Percentiles rank a stretch among this genome's conserved stretches.
Evolutionary conservation across 2,113 vertebrate species (phyloP).

Genomic region (Leptobrachium ailaonicum): DNA sequence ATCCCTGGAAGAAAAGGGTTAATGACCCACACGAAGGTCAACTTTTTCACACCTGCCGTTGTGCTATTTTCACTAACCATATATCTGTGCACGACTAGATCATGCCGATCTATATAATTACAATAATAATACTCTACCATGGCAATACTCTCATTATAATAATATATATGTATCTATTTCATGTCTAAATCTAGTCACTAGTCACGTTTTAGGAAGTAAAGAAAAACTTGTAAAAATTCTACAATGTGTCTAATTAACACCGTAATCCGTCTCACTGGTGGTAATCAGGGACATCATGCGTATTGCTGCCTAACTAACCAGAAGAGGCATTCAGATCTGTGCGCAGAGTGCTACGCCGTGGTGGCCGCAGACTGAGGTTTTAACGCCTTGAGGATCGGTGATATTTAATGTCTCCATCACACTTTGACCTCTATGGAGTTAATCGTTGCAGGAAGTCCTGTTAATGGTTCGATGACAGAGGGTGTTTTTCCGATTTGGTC

Average conservation of each 20-base stretch:
- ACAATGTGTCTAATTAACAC: slow-evolving; percentile 28
- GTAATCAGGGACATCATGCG: slow-evolving; percentile 29
- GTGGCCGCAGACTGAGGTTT: too few species aligned
- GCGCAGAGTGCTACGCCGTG: too few species aligned
- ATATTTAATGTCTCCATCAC: too few species aligned
- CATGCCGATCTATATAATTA: slow-evolving; percentile 37
- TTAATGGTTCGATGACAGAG: too few species aligned
- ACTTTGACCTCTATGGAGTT: too few species aligned
- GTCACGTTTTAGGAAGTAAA: slow-evolving; percentile 41
- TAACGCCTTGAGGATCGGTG: too few species aligned
- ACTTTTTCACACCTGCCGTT: slow-evolving; percentile 37
- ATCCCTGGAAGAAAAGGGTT: slow-evolving; percentile 3
- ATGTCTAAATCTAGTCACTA: slow-evolving; percentile 44
- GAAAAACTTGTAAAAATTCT: slow-evolving; percentile 9
- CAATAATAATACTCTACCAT: neutral
- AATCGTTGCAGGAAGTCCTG: too few species aligned
- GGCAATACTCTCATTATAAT: slow-evolving; percentile 23
- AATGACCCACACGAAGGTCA: slow-evolving; percentile 12
- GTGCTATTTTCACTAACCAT: slow-evolving; percentile 43
- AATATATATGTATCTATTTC: slow-evolving; percentile 19
- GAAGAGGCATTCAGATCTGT: slow-evolving; percentile 49
- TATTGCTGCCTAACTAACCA: slow-evolving; percentile 56
- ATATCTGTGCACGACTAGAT: slow-evolving; percentile 46
- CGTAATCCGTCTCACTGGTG: slow-evolving; percentile 24
- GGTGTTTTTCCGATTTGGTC: too few species aligned